These are phyloP conservation scores for Euthynnus affinis DNA, from an alignment of 2,797 vertebrate species.

Conservation along the genomic window DNA sequence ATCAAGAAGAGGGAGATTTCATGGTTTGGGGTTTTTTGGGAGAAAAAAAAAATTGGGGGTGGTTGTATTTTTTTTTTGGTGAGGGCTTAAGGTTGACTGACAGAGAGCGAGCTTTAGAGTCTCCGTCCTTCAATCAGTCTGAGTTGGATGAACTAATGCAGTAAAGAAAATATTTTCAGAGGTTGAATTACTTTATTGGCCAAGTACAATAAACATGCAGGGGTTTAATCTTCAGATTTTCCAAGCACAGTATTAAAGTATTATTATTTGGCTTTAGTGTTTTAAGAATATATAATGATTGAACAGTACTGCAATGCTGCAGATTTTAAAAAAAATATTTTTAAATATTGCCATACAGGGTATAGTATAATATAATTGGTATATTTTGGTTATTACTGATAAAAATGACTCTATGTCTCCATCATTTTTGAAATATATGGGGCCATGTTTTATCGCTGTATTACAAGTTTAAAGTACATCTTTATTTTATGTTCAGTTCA, in stretches of 20 bases:
- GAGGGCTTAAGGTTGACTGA: slow-evolving; percentile 61
- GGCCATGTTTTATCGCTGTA: not conserved
- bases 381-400: slow-evolving; percentile 9
- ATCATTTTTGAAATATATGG: slow-evolving; percentile 6
- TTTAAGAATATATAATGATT: slow-evolving; percentile 34
- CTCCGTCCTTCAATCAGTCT: slow-evolving; percentile 48
- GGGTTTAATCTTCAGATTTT: slow-evolving; percentile 55
- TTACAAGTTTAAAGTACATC: slow-evolving; percentile 13
- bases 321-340: not conserved
- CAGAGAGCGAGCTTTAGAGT: slow-evolving; percentile 46
- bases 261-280: slow-evolving; percentile 40
- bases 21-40: slow-evolving; percentile 58
- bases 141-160: slow-evolving; percentile 55
- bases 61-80: slow-evolving; percentile 42
- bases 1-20: slow-evolving; percentile 73
- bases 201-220: slow-evolving; percentile 65
- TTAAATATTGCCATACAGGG: slow-evolving; percentile 8
- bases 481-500: slow-evolving; percentile 6
- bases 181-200: slow-evolving; percentile 61
- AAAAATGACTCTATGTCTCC: not conserved
- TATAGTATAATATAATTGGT: slow-evolving; percentile 6
- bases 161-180: slow-evolving; percentile 67
- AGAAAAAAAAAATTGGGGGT: slow-evolving; percentile 29
- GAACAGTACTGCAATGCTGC: slow-evolving; percentile 4
- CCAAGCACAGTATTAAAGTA: slow-evolving; percentile 38